Percentiles rank a stretch among this genome's conserved stretches.
These are phyloP conservation scores for Chloroceryle aenea DNA, from an alignment of 2,113 vertebrate genomes.

Conservation along the genomic window DNA sequence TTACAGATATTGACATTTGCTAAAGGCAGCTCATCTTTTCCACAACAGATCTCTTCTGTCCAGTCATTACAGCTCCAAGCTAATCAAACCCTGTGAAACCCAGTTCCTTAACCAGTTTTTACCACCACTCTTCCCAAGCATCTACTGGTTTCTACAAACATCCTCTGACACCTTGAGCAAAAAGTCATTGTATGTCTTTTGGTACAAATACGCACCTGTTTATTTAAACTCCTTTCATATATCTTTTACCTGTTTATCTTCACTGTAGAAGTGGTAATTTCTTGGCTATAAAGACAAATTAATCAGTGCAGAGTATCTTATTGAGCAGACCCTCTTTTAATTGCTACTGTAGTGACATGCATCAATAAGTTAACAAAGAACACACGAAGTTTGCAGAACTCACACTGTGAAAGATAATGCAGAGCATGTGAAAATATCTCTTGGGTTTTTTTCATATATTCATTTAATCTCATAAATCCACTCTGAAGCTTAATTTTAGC, in stretches of 20 bases:
- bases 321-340: neutral
- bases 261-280: neutral
- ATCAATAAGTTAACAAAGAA: neutral
- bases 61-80: neutral
- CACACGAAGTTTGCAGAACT: neutral
- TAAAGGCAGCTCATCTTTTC: neutral
- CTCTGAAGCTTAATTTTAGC: neutral
- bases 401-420: neutral
- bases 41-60: neutral
- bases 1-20: neutral
- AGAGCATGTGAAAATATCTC: neutral
- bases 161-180: neutral
- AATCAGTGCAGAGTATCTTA: neutral
- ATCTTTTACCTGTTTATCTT: neutral
- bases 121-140: neutral
- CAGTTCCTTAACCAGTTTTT: neutral
- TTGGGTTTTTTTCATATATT: neutral
- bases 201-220: neutral
- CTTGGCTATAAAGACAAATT: neutral
- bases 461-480: neutral
- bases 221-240: neutral
- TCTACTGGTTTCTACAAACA: neutral
- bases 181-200: neutral
- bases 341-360: neutral
- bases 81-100: neutral